Evolutionary conservation across 2,797 vertebrate species (phyloP).

Genomic region (Eptatretus atami): DNA sequence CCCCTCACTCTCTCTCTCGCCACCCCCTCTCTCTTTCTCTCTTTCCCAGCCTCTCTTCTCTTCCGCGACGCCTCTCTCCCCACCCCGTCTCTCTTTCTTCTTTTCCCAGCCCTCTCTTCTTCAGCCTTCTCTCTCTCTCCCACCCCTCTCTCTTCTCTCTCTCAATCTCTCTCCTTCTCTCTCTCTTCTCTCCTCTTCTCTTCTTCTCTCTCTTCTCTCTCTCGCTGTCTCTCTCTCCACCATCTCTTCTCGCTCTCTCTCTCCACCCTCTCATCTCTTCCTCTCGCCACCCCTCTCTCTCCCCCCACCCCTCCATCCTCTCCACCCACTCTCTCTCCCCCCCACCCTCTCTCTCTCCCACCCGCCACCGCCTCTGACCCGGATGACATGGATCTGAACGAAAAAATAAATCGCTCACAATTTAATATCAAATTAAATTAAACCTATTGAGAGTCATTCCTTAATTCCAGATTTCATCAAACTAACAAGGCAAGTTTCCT

Average conservation of each 20-base stretch:
- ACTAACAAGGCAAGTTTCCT: no score
- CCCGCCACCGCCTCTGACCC: background rate
- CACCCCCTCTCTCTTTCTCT: background rate
- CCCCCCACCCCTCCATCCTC: no score
- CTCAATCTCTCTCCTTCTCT: no score
- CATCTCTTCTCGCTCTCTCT: background rate
- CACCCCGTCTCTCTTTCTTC: background rate
- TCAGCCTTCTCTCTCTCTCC: background rate
- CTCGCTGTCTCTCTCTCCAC: no score
- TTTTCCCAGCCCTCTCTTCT: background rate
- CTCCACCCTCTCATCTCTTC: background rate
- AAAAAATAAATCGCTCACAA: no score
- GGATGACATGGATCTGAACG: no score
- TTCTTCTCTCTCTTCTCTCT: no score
- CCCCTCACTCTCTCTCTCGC: background rate
- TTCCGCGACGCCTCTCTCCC: background rate
- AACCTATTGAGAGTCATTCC: no score
- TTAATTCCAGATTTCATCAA: no score
- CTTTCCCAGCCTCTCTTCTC: background rate
- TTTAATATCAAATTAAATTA: no score
- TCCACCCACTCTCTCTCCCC: background rate
- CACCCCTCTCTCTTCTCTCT: background rate
- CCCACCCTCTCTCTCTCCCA: background rate
- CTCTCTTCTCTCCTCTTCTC: no score
- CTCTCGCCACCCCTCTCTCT: background rate